Percentiles rank a stretch among this genome's conserved stretches.
Evolutionary conservation across 1,140 invertebrate genomes (phyloP).

Genomic region (Drosophila quadrilineata): DNA sequence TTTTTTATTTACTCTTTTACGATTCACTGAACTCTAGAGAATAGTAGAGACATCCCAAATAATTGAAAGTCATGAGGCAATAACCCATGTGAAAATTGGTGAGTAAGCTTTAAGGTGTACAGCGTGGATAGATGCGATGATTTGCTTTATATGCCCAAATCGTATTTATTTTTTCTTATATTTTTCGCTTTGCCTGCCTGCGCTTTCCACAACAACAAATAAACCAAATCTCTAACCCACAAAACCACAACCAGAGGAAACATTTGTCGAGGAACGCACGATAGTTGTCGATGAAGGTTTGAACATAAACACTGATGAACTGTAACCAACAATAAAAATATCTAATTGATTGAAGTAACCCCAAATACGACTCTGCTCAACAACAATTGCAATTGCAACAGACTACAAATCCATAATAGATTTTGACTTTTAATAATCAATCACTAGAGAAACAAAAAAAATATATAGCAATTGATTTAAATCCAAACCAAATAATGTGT

Average conservation of each 20-base stretch:
- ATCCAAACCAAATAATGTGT: slow-evolving; percentile 67
- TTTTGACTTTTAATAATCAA: slow-evolving; percentile 65
- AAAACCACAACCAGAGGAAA: slow-evolving; percentile 75
- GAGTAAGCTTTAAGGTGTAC: slow-evolving; percentile 48
- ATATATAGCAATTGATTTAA: slow-evolving; percentile 72
- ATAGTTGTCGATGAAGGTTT: slow-evolving; percentile 81
- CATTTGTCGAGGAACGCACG: slow-evolving; percentile 80
- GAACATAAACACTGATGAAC: slow-evolving; percentile 78
- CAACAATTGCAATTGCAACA: slow-evolving; percentile 44
- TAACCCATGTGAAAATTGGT: slow-evolving; percentile 81
- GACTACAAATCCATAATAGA: slow-evolving; percentile 56
- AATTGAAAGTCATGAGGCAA: slow-evolving; percentile 78
- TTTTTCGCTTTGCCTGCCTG: slow-evolving; percentile 59
- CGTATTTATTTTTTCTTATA: slow-evolving; percentile 53
- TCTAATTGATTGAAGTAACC: too few species aligned
- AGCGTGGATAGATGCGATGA: not conserved
- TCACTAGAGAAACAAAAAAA: too few species aligned
- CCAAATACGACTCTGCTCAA: too few species aligned
- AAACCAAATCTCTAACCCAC: slow-evolving; percentile 50
- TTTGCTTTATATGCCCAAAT: slow-evolving; percentile 6
- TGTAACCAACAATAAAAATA: slow-evolving; percentile 70
- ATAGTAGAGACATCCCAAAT: slow-evolving; percentile 80
- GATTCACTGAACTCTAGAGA: slow-evolving; percentile 67
- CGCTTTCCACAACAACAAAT: slow-evolving; percentile 59
- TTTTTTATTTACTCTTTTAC: slow-evolving; percentile 45